Evolutionary conservation across 2,888 invertebrate species (phyloP), one percentile per base, ranked within the genome.

Genomic region (Acanthosepion esculentum): DNA sequence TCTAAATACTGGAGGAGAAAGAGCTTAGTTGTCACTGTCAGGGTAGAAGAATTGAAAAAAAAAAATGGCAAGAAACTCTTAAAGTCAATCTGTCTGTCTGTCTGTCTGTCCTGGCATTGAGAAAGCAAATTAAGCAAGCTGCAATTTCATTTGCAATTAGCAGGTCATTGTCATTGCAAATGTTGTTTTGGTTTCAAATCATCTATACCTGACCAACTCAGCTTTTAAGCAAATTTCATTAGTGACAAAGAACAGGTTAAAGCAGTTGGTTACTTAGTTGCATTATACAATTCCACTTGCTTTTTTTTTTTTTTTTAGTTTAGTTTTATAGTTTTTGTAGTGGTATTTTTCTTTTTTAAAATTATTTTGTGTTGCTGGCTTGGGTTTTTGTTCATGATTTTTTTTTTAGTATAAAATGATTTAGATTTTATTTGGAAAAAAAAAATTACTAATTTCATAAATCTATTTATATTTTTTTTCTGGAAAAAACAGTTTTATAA

Each of bases 1-100:
- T 78, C 78, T 78, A 78, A 78, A n/a, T 78, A n/a, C 78, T 78
- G 78, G 78, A 78, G 78, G n/a, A 78, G 78, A 78, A 78, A 78
- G 78, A 78, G 78, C 33, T n/a, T 78, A 78, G 78, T n/a, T 33
- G 78, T 78, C n/a, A 33, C 33, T 33, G n/a, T 78, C 78, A 78
- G 78, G n/a, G n/a, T 78, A 78, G n/a, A 78, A 78, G 78, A 78
- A 78, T 78, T 78, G 18, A 78, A n/a, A 55, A 55, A 55, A 53
- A 55, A 78, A 78, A n/a, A 33, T 78, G 78, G 78, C 78, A 78
- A 78, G 78, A 78, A 78, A 78, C 78, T 78, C 78, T 78, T 10
- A 78, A n/a, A 78, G 78, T 78, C 78, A n/a, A n/a, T 41, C 41
- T 41, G 33, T 41, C 41, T 41, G 41, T 41, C 41, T 41, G 78